These are phyloP conservation scores for Rhinella marina DNA, from an alignment of 2,797 vertebrate species.

Conservation along the genomic window DNA sequence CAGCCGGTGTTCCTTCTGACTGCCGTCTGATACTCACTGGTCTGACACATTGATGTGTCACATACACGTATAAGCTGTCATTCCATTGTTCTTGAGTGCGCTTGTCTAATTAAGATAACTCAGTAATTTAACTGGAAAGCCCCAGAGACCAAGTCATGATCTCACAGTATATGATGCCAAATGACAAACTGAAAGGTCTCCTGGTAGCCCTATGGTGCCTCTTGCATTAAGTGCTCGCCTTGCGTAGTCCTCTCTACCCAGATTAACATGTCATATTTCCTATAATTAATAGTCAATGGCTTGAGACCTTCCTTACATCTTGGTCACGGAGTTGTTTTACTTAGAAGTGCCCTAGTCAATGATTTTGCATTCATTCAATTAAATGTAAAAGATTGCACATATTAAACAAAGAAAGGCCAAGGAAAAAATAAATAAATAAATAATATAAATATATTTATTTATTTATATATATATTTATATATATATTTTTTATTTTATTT, in stretches of 20 bases:
- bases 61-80: neutral
- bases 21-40: neutral
- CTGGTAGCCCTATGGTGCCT: neutral
- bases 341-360: neutral
- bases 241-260: neutral
- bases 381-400: neutral
- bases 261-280: neutral
- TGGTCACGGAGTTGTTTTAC: too few relatives aligned
- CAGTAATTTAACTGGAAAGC: slow-evolving; percentile 1
- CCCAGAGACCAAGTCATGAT: neutral
- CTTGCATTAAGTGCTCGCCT: neutral
- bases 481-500: too few relatives aligned
- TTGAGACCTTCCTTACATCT: neutral
- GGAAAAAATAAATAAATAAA: neutral
- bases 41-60: slow-evolving; percentile 15
- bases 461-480: too few relatives aligned
- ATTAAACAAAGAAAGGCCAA: neutral
- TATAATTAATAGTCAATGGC: neutral
- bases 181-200: neutral
- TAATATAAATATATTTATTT: too few relatives aligned
- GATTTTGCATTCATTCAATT: neutral
- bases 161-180: neutral
- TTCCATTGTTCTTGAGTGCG: neutral
- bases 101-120: neutral
- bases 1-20: neutral